A percentile compares a stretch with the other conserved stretches of the same genome.
Evolutionary conservation across 1,140 invertebrate species (phyloP).

Genomic region (Drosophila pandora): DNA sequence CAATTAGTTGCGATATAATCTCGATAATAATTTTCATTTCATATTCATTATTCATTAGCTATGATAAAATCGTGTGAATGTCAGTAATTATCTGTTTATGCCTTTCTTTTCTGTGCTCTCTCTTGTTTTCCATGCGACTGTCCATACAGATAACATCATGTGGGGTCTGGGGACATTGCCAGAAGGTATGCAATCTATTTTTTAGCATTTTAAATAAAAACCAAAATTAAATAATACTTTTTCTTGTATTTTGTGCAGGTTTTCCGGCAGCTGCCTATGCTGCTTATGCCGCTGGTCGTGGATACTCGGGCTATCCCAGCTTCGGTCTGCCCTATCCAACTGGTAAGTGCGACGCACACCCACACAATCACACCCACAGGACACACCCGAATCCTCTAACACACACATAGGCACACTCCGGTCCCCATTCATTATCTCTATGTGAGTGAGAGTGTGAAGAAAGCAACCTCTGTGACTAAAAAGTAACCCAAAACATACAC

Average conservation of each 20-base stretch:
- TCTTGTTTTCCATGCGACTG: conserved; percentile 50
- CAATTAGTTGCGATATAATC: conserved; percentile 52
- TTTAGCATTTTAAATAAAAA: not conserved
- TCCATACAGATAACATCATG: conserved; percentile 94
- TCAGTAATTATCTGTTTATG: conserved; percentile 65
- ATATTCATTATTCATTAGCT: conserved; percentile 32
- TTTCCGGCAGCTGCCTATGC: conserved; percentile 96
- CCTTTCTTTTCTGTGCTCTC: conserved; percentile 67
- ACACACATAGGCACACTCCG: conserved; percentile 20
- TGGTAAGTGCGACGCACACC: conserved; percentile 89
- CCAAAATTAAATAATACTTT: not conserved
- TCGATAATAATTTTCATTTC: conserved; percentile 38
- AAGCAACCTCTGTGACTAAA: conserved; percentile 45
- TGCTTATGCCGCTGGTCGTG: conserved; percentile 95
- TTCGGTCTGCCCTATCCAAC: conserved; percentile 97
- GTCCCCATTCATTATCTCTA: conserved; percentile 26
- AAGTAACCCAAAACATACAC: not conserved
- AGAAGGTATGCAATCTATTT: conserved; percentile 91
- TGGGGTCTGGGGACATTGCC: conserved; percentile 98
- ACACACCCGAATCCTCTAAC: conserved; percentile 19
- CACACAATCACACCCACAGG: conserved; percentile 15
- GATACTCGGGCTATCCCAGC: conserved; percentile 97
- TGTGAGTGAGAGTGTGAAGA: conserved; percentile 59
- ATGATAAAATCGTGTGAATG: conserved; percentile 53
- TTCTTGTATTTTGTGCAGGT: conserved; percentile 85